phyloP scores from a whole-genome alignment of 92 coral and sea anemone genomes.

The Metridium senile region DNA sequence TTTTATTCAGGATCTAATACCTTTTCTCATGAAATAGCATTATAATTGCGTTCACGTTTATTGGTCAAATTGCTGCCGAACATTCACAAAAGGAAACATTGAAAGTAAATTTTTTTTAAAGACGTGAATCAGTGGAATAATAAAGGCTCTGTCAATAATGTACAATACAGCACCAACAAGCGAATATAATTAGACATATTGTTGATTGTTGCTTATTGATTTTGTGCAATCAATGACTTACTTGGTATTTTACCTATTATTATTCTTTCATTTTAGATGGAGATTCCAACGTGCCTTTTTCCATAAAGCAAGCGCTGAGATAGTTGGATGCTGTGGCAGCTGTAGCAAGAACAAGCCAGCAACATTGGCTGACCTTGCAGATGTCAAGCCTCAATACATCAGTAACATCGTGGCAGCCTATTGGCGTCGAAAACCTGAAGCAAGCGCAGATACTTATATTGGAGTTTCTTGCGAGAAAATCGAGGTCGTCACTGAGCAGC shows the following conservation, averaged over 20 bases:
- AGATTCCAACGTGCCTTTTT: slow-evolving; percentile 59
- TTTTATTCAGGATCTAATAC: too few species aligned
- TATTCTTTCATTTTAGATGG: slow-evolving; percentile 37
- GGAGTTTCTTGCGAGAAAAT: slow-evolving; percentile 49
- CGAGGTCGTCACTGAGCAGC: slow-evolving; percentile 63
- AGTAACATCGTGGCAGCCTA: slow-evolving; percentile 68
- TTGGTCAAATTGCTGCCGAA: too few species aligned
- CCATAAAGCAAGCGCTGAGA: neutral
- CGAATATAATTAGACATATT: too few species aligned
- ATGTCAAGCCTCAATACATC: slow-evolving; percentile 58
- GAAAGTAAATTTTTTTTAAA: too few species aligned
- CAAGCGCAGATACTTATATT: slow-evolving; percentile 44
- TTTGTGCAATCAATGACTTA: neutral
- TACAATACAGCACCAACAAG: too few species aligned
- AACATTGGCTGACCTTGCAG: slow-evolving; percentile 41
- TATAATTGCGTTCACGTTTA: too few species aligned
- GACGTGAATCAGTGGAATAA: too few species aligned
- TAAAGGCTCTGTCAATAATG: too few species aligned
- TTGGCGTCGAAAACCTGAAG: slow-evolving; percentile 46
- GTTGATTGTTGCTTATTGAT: neutral
- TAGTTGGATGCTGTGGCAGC: slow-evolving; percentile 17
- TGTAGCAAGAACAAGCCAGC: slow-evolving; percentile 27
- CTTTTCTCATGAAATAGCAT: too few species aligned
- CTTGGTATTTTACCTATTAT: too few species aligned
- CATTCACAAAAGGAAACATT: too few species aligned